Evolutionary conservation across 2,113 vertebrate species (phyloP).

Genomic region (Meles meles): DNA sequence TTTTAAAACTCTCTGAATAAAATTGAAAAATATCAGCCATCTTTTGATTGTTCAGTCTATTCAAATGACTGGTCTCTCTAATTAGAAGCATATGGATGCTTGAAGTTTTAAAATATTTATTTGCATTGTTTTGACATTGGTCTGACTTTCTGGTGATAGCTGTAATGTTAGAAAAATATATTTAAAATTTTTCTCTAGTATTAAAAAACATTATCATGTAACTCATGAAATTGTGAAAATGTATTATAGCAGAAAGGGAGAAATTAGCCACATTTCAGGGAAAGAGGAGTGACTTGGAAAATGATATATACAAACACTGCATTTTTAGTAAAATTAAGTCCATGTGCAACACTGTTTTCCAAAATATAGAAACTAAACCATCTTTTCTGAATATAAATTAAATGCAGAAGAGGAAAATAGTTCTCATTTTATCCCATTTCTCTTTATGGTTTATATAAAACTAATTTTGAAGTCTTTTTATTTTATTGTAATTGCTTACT

Average conservation of each 20-base stretch:
- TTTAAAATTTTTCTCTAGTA: constrained; percentile 29
- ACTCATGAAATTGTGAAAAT: constrained; percentile 59
- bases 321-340: constrained; percentile 75
- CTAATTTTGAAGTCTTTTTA: constrained; percentile 63
- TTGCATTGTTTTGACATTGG: constrained; percentile 9
- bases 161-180: constrained; percentile 31
- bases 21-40: neutral
- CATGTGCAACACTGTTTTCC: constrained; percentile 72
- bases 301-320: constrained; percentile 60
- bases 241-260: constrained; percentile 25
- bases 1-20: constrained; percentile 14
- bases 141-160: constrained; percentile 4
- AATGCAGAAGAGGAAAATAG: constrained; percentile 71
- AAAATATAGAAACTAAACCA: constrained; percentile 65
- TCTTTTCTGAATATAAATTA: constrained; percentile 70
- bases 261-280: constrained; percentile 62
- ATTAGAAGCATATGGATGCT: neutral
- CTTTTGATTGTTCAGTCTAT: neutral
- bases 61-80: constrained; percentile 27
- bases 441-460: constrained; percentile 66
- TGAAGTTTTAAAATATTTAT: neutral
- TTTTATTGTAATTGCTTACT: constrained; percentile 67
- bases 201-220: constrained; percentile 51
- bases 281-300: constrained; percentile 64
- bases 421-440: constrained; percentile 56